A percentile compares a stretch with the other conserved stretches of the same genome.
Evolutionary conservation across 1,140 invertebrate species (phyloP).

Genomic region (Drosophila pseudoananassae): DNA sequence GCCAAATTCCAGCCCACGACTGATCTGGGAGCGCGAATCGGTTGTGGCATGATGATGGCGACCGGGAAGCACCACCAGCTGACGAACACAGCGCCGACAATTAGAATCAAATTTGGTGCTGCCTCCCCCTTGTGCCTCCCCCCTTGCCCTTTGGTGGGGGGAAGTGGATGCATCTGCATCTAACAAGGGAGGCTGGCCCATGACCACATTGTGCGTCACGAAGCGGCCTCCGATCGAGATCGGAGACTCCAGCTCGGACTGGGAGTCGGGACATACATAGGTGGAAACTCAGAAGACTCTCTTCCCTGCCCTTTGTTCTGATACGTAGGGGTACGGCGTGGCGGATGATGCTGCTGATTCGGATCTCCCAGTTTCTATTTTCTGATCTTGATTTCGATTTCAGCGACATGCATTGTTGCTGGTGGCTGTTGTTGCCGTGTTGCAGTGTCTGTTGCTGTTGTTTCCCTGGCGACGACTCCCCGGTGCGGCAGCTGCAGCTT

Average conservation of each 20-base stretch:
- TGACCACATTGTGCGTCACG: conserved; percentile 76
- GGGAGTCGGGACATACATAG: conserved; percentile 18
- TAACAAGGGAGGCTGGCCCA: conserved; percentile 49
- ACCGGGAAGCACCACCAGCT: conserved; percentile 28
- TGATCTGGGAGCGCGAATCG: conserved; percentile 39
- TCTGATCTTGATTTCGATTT: conserved; percentile 81
- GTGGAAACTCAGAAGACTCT: conserved; percentile 31
- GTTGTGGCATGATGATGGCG: conserved; percentile 34
- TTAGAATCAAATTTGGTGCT: conserved; percentile 80
- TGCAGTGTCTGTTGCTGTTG: conserved; percentile 32
- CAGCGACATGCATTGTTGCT: conserved; percentile 69
- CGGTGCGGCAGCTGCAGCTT: conserved; percentile 65
- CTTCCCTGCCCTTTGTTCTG: conserved; percentile 55
- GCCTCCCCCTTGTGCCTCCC: background rate
- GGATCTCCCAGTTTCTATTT: conserved; percentile 53
- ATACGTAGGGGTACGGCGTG: conserved; percentile 67
- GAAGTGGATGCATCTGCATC: conserved; percentile 31
- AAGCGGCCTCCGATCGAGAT: conserved; percentile 48
- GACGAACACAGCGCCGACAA: conserved; percentile 54
- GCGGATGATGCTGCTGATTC: conserved; percentile 77
- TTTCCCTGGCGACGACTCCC: conserved; percentile 59
- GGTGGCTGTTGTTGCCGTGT: conserved; percentile 26
- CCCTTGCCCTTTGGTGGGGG: background rate
- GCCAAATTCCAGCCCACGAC: conserved; percentile 36
- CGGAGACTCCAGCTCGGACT: conserved; percentile 21